Percentiles rank a stretch among this genome's conserved stretches.
phyloP scores from a whole-genome alignment of 1,140 invertebrate genomes.

The Drosophila prosaltans region DNA sequence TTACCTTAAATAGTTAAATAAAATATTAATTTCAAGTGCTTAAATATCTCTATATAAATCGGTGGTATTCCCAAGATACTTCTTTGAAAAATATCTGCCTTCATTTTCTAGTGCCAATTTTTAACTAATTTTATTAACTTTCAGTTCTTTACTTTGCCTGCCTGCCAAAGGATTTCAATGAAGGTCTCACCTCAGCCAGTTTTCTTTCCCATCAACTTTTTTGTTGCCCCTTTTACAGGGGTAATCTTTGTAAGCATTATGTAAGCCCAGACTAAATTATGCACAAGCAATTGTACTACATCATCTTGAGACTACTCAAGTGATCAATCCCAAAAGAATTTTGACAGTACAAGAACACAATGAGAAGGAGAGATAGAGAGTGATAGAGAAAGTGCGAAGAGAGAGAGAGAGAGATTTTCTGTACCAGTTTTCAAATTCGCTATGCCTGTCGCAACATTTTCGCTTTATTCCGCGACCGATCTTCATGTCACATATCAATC shows the following conservation, averaged over 20 bases:
- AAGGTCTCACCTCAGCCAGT: constrained; percentile 40
- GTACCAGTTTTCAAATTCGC: constrained; percentile 66
- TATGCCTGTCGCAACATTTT: constrained; percentile 55
- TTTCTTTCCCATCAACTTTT: constrained; percentile 32
- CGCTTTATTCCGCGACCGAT: constrained; percentile 59
- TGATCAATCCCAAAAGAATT: constrained; percentile 68
- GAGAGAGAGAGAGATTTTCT: neutral
- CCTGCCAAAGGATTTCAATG: neutral
- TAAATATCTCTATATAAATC: too few relatives aligned
- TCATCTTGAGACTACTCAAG: constrained; percentile 60
- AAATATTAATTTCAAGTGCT: too few relatives aligned
- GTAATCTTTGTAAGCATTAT: constrained; percentile 63
- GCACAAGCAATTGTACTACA: constrained; percentile 66
- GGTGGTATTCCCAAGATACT: too few relatives aligned
- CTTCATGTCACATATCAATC: constrained; percentile 74
- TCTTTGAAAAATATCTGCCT: too few relatives aligned
- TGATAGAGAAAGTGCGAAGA: constrained; percentile 26
- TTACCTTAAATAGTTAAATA: too few relatives aligned
- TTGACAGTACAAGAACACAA: constrained; percentile 59
- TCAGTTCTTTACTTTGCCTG: neutral
- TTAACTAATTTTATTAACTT: neutral
- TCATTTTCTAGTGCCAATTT: too few relatives aligned
- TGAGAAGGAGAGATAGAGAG: neutral
- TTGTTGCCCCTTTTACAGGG: constrained; percentile 22
- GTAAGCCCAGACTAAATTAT: constrained; percentile 70